Evolutionary conservation across 2,888 invertebrate species (phyloP), one percentile per base, ranked within the genome.

Genomic region (Chymomyza amoena): DNA sequence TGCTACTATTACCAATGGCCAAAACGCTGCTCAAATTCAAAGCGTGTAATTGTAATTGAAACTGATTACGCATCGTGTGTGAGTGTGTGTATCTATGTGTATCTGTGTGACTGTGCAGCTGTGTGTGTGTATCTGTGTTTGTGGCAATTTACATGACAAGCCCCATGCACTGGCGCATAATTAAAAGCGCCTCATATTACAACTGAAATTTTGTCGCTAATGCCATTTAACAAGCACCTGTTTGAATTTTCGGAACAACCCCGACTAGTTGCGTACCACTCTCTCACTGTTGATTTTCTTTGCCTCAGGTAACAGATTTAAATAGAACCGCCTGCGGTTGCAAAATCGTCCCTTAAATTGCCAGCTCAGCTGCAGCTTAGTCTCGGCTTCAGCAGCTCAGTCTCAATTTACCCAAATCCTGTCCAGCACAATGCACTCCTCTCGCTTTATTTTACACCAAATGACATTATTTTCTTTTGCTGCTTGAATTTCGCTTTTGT

Each of bases 401-500:
- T 18, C 57, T 57, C 57, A 57, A 57, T 57, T 57, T 57, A 13
- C 52, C 52, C 57, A 57, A 57, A 57, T 57, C 39, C 39, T 45
- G 57, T 18, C 57, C 57, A 57, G 25, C 20, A 15, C 57, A 25
- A 56, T 50, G 59, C 65, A 2, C 6, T 15, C 1, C 32, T 7
- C 32, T 1, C 32, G 60, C 50, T 61, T 70, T 70, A 66, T 76
- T 69, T 25, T 61, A 20, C 68, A 68, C 59, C 65, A 51, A 52
- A 71, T 81, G 77, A 75, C 80, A 82, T 76, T 84, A 84, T 80
- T 73, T 65, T 57, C 20, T 59, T 62, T 51, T 45, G 25, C 10
- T 57, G 71, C 73, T 82, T 77, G 69, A 69, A 74, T 83, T 82
- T 76, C 86, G 18, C 68, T 70, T 67, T 68, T 39, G 79, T 81